phyloP scores from a whole-genome alignment of 2,797 vertebrate genomes.

The Zenarchopterus dispar region DNA sequence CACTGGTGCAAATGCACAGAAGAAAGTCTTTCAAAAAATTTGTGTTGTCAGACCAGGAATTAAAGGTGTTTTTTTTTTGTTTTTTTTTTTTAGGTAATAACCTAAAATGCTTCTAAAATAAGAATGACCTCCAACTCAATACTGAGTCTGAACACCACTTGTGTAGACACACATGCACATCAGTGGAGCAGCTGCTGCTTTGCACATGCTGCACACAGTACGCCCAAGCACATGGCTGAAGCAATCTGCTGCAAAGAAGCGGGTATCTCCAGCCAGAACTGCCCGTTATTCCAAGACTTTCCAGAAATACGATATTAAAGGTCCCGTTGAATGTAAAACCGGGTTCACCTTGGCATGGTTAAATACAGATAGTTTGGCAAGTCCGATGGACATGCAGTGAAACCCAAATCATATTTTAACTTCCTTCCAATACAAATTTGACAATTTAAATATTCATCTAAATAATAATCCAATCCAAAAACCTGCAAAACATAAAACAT shows the following conservation, averaged over 20 bases:
- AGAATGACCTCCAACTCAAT: background rate
- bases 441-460: too few relatives aligned
- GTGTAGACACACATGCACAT: constrained; percentile 15
- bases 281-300: background rate
- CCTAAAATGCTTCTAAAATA: constrained; percentile 5
- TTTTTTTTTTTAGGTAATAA: background rate
- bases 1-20: too few relatives aligned
- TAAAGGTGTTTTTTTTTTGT: too few relatives aligned
- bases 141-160: constrained; percentile 1
- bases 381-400: too few relatives aligned
- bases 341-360: too few relatives aligned
- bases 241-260: constrained; percentile 21
- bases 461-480: too few relatives aligned
- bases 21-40: too few relatives aligned
- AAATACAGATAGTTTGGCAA: too few relatives aligned
- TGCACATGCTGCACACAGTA: constrained; percentile 5
- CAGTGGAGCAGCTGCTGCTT: constrained; percentile 13
- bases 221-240: background rate
- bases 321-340: background rate
- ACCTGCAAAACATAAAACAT: too few relatives aligned
- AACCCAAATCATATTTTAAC: too few relatives aligned
- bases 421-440: too few relatives aligned
- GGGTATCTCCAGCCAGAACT: background rate
- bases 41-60: too few relatives aligned
- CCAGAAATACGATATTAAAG: background rate